Evolutionary conservation across 2,888 invertebrate genomes (phyloP).

Genomic region (Timema podura): DNA sequence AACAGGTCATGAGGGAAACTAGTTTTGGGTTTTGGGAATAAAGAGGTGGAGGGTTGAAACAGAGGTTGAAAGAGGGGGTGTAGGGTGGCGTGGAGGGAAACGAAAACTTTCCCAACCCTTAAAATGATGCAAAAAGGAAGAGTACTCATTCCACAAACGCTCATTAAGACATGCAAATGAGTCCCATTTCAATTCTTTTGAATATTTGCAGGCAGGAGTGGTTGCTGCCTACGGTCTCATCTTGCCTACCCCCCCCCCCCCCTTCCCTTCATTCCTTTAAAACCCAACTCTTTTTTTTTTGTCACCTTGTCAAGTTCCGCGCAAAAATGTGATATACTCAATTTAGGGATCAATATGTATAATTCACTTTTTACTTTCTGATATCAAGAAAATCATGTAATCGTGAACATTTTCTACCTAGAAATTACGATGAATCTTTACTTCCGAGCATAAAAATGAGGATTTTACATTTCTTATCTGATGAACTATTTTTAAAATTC

Average conservation of each 20-base stretch:
- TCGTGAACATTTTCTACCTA: too few species aligned
- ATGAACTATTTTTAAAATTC: too few species aligned
- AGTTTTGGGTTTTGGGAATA: too few species aligned
- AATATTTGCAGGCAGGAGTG: conserved; percentile 20
- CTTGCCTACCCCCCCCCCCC: background rate
- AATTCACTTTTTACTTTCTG: too few species aligned
- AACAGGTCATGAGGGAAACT: too few species aligned
- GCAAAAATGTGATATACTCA: background rate
- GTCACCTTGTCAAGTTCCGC: conserved; percentile 11
- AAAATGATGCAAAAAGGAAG: conserved; percentile 18
- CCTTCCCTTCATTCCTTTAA: background rate
- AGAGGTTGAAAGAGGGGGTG: background rate
- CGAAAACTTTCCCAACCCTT: conserved; percentile 17
- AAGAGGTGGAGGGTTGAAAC: background rate
- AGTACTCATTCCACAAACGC: conserved; percentile 19
- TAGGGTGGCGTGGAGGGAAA: conserved; percentile 12
- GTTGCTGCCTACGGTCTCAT: conserved; percentile 14
- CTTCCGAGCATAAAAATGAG: too few species aligned
- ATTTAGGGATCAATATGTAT: too few species aligned
- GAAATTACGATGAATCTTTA: too few species aligned
- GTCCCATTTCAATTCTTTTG: conserved; percentile 22
- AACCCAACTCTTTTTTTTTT: background rate
- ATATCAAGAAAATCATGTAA: too few species aligned
- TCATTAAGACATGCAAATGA: conserved; percentile 31
- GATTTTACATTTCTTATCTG: too few species aligned